These are phyloP conservation scores for Pantala flavescens DNA, from an alignment of 1,140 invertebrate species.

Conservation along the genomic window DNA sequence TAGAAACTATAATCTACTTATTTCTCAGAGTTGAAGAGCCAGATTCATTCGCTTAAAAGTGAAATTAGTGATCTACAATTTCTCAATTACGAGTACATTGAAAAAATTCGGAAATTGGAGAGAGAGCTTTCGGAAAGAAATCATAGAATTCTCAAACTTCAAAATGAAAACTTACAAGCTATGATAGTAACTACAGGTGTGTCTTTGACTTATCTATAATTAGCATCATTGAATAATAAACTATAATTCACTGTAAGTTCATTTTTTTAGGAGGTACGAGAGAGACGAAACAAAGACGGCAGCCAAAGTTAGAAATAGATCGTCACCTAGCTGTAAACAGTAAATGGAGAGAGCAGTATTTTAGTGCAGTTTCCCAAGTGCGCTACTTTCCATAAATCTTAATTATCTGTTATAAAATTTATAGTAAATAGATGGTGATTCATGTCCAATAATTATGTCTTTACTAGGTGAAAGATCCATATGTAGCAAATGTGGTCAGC, in stretches of 20 bases:
- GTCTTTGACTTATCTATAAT: background rate
- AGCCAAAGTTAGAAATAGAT: background rate
- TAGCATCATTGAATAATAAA: background rate
- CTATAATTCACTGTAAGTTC: background rate
- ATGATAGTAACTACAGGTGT: conserved; percentile 25
- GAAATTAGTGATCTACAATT: conserved; percentile 47
- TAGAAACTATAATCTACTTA: conserved; percentile 33
- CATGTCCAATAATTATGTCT: background rate
- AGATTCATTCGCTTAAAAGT: conserved; percentile 43
- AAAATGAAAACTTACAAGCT: conserved; percentile 46
- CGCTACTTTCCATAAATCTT: background rate
- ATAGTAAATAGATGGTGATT: background rate
- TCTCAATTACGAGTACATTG: conserved; percentile 43
- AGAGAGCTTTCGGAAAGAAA: conserved; percentile 44
- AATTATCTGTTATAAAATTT: background rate
- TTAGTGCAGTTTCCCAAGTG: background rate
- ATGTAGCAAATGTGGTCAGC: background rate
- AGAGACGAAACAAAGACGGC: background rate
- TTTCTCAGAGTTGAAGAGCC: conserved; percentile 45
- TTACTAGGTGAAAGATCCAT: background rate
- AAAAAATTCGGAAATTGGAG: conserved; percentile 43
- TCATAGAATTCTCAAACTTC: conserved; percentile 43
- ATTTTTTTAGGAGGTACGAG: background rate
- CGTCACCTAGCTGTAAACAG: background rate
- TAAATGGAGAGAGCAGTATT: background rate